Percentiles rank a stretch among this genome's conserved stretches.
phyloP scores from a whole-genome alignment of 2,113 vertebrate species.

The Toxotes jaculatrix region DNA sequence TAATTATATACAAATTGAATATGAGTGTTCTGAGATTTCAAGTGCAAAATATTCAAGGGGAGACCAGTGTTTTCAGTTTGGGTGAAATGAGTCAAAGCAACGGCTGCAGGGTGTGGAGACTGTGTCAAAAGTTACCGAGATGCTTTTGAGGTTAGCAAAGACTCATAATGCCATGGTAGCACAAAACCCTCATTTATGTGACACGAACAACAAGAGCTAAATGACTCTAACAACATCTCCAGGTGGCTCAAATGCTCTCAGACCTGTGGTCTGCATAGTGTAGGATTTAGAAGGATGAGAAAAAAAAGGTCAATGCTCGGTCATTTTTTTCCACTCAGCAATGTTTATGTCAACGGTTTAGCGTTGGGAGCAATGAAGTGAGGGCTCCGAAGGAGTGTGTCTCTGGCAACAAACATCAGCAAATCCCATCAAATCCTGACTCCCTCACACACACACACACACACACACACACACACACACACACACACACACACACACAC shows the following conservation, averaged over 20 bases:
- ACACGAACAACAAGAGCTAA: slow-evolving; percentile 23
- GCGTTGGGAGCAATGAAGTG: slow-evolving; percentile 71
- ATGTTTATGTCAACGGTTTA: slow-evolving; percentile 82
- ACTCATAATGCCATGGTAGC: slow-evolving; percentile 51
- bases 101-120: slow-evolving; percentile 59
- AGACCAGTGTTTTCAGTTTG: slow-evolving; percentile 57
- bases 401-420: slow-evolving; percentile 84
- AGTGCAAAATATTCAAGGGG: background rate
- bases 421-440: slow-evolving; percentile 83
- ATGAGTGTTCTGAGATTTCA: slow-evolving; percentile 5
- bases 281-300: slow-evolving; percentile 33
- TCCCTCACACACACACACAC: slow-evolving; percentile 53
- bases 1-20: background rate
- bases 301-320: slow-evolving; percentile 63
- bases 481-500: slow-evolving; percentile 41
- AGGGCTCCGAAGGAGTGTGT: slow-evolving; percentile 78
- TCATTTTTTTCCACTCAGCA: slow-evolving; percentile 79
- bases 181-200: slow-evolving; percentile 28
- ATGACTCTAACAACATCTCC: slow-evolving; percentile 60
- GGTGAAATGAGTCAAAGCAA: slow-evolving; percentile 77
- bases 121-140: slow-evolving; percentile 57
- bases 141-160: slow-evolving; percentile 67
- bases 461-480: slow-evolving; percentile 39
- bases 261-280: slow-evolving; percentile 43
- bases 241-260: slow-evolving; percentile 54